Evolutionary conservation across 2,888 invertebrate genomes (phyloP).

Genomic region (Maniola hyperantus): DNA sequence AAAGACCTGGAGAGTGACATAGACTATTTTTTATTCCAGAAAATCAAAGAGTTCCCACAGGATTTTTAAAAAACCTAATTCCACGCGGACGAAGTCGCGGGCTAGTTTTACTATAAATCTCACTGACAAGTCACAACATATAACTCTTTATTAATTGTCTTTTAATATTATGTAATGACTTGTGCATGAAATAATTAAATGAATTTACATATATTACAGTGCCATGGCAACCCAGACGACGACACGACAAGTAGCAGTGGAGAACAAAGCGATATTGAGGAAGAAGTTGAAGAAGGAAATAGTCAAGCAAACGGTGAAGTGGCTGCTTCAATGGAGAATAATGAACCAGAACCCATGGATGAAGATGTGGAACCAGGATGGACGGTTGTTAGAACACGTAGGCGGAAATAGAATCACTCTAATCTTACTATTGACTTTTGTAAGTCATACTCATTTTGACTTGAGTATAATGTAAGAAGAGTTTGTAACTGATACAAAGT

Average conservation of each 20-base stretch:
- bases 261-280: constrained; percentile 49
- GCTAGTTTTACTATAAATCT: too few species aligned
- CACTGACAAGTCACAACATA: too few species aligned
- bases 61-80: too few species aligned
- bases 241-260: constrained; percentile 73
- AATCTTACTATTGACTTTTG: constrained; percentile 19
- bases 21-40: too few species aligned
- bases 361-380: constrained; percentile 85
- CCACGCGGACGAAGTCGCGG: too few species aligned
- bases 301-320: constrained; percentile 29
- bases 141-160: too few species aligned
- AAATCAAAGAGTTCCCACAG: too few species aligned
- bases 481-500: not conserved
- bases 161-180: not conserved
- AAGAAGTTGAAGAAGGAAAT: constrained; percentile 29
- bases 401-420: constrained; percentile 67
- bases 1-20: too few species aligned
- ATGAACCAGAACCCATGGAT: constrained; percentile 66
- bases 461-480: not conserved
- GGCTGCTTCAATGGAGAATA: constrained; percentile 48
- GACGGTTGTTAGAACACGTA: constrained; percentile 83
- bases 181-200: not conserved
- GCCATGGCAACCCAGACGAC: constrained; percentile 75
- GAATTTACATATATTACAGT: constrained; percentile 53
- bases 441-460: not conserved